Percentiles rank a stretch among this genome's conserved stretches.
These are phyloP conservation scores for Nannobrachium achirus DNA, from an alignment of 2,113 vertebrate species.

Conservation along the genomic window DNA sequence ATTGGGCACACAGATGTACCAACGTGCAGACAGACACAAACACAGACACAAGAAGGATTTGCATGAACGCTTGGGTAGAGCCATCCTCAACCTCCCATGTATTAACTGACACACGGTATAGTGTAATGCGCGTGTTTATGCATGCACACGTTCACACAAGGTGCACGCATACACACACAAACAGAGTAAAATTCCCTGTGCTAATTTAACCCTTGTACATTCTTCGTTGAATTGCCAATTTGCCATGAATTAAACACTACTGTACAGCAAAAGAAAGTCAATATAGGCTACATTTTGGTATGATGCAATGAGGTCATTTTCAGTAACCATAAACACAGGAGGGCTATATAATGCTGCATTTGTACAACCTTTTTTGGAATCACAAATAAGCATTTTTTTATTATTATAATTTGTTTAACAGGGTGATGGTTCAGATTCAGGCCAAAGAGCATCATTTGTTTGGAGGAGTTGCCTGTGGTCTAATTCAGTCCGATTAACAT, in stretches of 20 bases:
- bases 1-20: slow-evolving; percentile 8
- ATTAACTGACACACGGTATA: not conserved
- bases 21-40: slow-evolving; percentile 25
- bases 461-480: slow-evolving; percentile 52
- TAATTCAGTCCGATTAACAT: slow-evolving; percentile 73
- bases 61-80: not conserved
- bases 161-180: not conserved
- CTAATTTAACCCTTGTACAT: too few species aligned
- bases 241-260: too few species aligned
- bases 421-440: too few species aligned
- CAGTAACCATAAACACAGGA: too few species aligned
- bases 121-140: not conserved
- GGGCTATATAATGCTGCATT: too few species aligned
- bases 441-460: slow-evolving; percentile 15
- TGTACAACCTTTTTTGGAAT: too few species aligned
- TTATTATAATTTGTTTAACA: too few species aligned
- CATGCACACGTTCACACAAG: slow-evolving; percentile 12
- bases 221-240: too few species aligned
- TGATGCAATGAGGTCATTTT: too few species aligned
- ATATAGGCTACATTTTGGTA: too few species aligned
- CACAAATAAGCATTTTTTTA: too few species aligned
- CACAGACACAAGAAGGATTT: slow-evolving; percentile 1
- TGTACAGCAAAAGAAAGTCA: too few species aligned
- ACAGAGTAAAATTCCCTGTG: not conserved
- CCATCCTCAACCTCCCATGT: not conserved